A percentile compares a stretch with the other conserved stretches of the same genome.
These are phyloP conservation scores for Scortum barcoo DNA, from an alignment of 2,113 vertebrate genomes.

Conservation along the genomic window DNA sequence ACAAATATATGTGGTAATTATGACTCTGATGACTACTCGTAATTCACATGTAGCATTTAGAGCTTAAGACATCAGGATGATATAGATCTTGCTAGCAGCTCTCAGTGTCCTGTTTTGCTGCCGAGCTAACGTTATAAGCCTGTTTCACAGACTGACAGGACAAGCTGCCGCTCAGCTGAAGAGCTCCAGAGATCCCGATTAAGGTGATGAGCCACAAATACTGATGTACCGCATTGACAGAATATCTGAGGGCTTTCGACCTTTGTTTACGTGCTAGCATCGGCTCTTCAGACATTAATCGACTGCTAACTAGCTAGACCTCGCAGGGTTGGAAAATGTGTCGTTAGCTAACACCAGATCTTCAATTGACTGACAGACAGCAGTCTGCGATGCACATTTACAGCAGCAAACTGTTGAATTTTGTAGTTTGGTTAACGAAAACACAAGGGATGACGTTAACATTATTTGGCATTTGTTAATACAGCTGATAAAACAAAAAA, in stretches of 20 bases:
- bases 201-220: slow-evolving; percentile 16
- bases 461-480: too few species aligned
- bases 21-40: background rate
- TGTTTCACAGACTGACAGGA: background rate
- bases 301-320: background rate
- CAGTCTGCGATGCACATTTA: background rate
- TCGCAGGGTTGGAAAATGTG: background rate
- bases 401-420: background rate
- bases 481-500: background rate
- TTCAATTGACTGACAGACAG: background rate
- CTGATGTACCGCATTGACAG: too few species aligned
- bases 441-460: background rate
- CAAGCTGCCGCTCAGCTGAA: background rate
- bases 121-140: background rate
- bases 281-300: background rate
- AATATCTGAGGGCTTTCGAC: background rate
- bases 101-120: background rate
- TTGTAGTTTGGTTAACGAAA: background rate
- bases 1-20: background rate
- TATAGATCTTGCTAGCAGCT: background rate
- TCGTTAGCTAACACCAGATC: background rate
- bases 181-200: background rate
- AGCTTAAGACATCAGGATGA: background rate
- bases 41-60: background rate
- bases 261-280: background rate